A percentile compares a stretch with the other conserved stretches of the same genome.
phyloP scores from a whole-genome alignment of 2,797 vertebrate genomes.

The Chromobotia macracanthus region DNA sequence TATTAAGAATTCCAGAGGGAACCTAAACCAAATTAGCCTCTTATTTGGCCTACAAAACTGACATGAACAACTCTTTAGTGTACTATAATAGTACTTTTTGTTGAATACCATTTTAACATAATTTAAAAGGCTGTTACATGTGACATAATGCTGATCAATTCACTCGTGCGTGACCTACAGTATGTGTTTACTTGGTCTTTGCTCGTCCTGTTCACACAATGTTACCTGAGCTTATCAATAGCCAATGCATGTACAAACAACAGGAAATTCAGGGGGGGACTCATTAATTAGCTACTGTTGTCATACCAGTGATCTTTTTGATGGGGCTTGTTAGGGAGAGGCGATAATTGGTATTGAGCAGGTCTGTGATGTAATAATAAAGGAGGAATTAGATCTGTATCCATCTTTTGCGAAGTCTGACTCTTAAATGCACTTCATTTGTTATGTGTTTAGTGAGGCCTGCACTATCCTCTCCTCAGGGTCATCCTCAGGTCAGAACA shows the following conservation, averaged over 20 bases:
- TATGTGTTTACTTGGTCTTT: slow-evolving; percentile 47
- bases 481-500: slow-evolving; percentile 44
- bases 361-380: background rate
- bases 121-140: slow-evolving; percentile 12
- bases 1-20: background rate
- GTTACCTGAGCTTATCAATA: slow-evolving; percentile 42
- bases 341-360: background rate
- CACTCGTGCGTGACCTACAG: slow-evolving; percentile 22
- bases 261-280: slow-evolving; percentile 7
- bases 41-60: background rate
- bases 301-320: slow-evolving; percentile 2
- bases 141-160: slow-evolving; percentile 4
- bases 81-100: background rate
- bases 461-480: slow-evolving; percentile 44
- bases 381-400: background rate
- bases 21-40: background rate
- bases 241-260: slow-evolving; percentile 15
- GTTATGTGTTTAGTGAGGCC: slow-evolving; percentile 57
- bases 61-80: background rate
- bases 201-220: slow-evolving; percentile 40
- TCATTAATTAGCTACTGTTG: slow-evolving; percentile 6
- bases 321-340: background rate
- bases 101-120: background rate
- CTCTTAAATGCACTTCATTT: background rate
- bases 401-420: background rate